Conservation (phyloP, 2,113 vertebrate species). For the Laticauda laticaudata region DNA sequence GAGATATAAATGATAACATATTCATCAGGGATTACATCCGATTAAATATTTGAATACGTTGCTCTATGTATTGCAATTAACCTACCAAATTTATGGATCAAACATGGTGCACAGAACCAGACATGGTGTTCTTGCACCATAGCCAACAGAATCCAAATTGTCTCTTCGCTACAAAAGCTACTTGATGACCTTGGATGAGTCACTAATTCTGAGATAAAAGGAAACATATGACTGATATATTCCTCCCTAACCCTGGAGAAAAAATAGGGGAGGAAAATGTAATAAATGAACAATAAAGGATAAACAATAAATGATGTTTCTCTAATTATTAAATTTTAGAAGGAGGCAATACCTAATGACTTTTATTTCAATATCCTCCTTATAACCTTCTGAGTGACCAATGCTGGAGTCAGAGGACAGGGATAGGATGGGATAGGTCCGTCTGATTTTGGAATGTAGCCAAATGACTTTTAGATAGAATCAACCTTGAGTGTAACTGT, state of each 20-base stretch:
- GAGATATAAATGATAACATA: background rate
- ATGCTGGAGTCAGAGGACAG: background rate
- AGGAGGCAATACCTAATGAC: background rate
- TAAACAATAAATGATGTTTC: background rate
- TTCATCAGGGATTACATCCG: background rate
- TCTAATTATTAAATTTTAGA: background rate
- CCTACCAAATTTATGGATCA: background rate
- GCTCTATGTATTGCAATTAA: background rate
- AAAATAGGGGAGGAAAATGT: background rate
- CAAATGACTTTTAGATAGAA: conserved; percentile 32
- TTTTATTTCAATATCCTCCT: background rate
- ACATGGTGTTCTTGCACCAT: background rate
- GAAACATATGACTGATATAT: background rate
- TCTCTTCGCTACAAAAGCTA: background rate
- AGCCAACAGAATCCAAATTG: background rate
- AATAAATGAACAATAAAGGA: background rate
- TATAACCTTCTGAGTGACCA: background rate
- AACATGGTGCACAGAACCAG: background rate
- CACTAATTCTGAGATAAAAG: background rate
- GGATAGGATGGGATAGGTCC: background rate
- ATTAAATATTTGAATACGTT: background rate
- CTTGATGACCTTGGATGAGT: background rate
- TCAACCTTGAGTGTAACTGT: background rate
- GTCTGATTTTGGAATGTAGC: background rate
- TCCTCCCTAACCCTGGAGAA: background rate